phyloP scores from a whole-genome alignment of 2,888 invertebrate species.

The Cheilosia soror region DNA sequence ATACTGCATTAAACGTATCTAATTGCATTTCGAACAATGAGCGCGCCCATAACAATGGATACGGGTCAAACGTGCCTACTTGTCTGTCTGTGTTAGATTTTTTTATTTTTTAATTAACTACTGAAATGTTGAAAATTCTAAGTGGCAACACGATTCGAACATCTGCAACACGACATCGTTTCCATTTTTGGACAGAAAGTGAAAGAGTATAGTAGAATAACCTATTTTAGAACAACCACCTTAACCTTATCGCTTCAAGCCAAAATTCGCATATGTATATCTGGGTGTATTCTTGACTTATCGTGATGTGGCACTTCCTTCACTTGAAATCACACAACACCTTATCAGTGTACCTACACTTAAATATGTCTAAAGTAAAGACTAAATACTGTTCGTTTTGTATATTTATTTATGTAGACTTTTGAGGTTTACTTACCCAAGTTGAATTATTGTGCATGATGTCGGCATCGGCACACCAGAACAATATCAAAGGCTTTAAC shows the following conservation, averaged over 20 bases:
- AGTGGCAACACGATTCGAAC: constrained; percentile 2
- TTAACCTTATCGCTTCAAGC: not conserved
- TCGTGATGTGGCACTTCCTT: not conserved
- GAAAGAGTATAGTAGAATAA: too few relatives aligned
- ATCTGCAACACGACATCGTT: too few relatives aligned
- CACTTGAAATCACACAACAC: not conserved
- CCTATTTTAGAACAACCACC: too few relatives aligned
- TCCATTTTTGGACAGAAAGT: too few relatives aligned
- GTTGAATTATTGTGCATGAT: not conserved
- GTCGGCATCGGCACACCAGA: not conserved
- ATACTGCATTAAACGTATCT: constrained; percentile 24
- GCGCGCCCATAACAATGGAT: constrained; percentile 6
- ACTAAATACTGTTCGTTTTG: too few relatives aligned
- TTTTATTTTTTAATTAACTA: constrained; percentile 6
- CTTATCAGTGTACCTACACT: not conserved
- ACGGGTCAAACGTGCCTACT: constrained; percentile 47
- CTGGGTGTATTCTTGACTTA: not conserved
- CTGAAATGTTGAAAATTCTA: not conserved
- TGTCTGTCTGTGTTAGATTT: constrained; percentile 15
- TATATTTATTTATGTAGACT: too few relatives aligned
- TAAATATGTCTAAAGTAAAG: not conserved
- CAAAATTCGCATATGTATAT: not conserved
- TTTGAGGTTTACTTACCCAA: not conserved
- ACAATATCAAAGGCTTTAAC: not conserved
- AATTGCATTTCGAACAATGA: constrained; percentile 34